These are phyloP conservation scores for Equus przewalskii DNA, from an alignment of 2,113 vertebrate genomes.

Conservation along the genomic window DNA sequence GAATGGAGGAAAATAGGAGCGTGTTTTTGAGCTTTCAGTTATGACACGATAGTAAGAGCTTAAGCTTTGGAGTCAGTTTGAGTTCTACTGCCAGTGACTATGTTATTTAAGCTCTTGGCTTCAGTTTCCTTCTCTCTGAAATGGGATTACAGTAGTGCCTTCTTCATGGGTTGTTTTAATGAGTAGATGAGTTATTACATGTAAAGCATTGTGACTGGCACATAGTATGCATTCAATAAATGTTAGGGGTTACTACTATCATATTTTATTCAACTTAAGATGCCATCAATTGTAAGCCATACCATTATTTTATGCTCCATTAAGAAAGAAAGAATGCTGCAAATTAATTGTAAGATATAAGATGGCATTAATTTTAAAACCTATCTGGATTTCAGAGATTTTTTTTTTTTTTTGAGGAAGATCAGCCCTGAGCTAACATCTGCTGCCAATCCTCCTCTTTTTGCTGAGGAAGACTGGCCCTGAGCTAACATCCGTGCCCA, in stretches of 20 bases:
- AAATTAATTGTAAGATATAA: not conserved
- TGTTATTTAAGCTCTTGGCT: not conserved
- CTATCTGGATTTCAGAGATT: slow-evolving; percentile 4
- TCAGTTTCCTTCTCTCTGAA: not conserved
- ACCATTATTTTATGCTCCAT: not conserved
- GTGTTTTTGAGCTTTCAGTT: slow-evolving; percentile 25
- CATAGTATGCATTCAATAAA: not conserved
- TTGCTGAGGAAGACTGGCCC: no score
- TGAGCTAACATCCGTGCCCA: no score
- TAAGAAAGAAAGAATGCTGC: slow-evolving; percentile 21
- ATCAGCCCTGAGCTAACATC: no score
- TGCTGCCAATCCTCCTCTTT: no score
- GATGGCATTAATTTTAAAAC: slow-evolving; percentile 26
- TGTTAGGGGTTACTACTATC: not conserved
- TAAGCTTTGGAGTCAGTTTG: not conserved
- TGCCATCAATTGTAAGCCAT: not conserved
- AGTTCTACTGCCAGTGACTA: not conserved
- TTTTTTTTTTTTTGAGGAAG: no score
- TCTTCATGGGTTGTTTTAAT: not conserved
- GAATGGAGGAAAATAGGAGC: not conserved
- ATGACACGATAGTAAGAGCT: not conserved
- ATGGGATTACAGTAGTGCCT: not conserved
- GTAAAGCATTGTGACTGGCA: not conserved
- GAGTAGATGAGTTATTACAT: not conserved
- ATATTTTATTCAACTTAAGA: slow-evolving; percentile 9